Base-by-base conservation (phyloP, 2,888 invertebrate species). In the Apoda limacodes region DNA sequence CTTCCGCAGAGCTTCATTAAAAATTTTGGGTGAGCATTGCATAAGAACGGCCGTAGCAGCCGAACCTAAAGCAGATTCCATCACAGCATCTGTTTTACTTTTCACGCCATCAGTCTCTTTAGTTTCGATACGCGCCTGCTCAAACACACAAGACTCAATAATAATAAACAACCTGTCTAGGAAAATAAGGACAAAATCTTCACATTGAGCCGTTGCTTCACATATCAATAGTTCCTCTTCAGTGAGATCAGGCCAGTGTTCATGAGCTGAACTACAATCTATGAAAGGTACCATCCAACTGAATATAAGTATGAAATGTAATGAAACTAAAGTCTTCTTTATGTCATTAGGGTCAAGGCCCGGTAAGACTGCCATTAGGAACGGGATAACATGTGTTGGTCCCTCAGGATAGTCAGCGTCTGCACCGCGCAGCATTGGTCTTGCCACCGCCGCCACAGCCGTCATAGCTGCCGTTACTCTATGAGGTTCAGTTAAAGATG, bases 331-430 rank as follows among this genome's bases (percentile, higher is more conserved):
- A 13, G 88, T 88, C 62, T 91, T 91, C 42, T 85, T 84, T 22
- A 89, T 83, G 62, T 96, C 95, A 55, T 96, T 96, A 0, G 93
- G 88, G 62, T 96, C 96, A 23, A 97, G 88, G 9, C 94, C 95
- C 0, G 96, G 95, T 10, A 97, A 69, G 1, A 91, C 83, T 1
- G 89, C 87, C 57, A 90, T 84, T 9, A 96, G 75, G 13, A 96
- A 75, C 0, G 93, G 92, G 10, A 96, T 81, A 0, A 94, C 87
- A 50, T 94, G 92, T 0, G 86, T 85, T 3, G 90, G 89, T 1
- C 93, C 94, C 57, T 91, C 92, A 0, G 87, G 84, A 55, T 86
- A 91, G 9, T 75, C 82, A 4, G 78, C 68, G 15, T 68, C 64
- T 1, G 74, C 61, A 4, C 85, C 85, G 14, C 70, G 55, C 1